Evolutionary conservation across 2,888 invertebrate genomes (phyloP).

Genomic region (Orthonychiurus folsomi): DNA sequence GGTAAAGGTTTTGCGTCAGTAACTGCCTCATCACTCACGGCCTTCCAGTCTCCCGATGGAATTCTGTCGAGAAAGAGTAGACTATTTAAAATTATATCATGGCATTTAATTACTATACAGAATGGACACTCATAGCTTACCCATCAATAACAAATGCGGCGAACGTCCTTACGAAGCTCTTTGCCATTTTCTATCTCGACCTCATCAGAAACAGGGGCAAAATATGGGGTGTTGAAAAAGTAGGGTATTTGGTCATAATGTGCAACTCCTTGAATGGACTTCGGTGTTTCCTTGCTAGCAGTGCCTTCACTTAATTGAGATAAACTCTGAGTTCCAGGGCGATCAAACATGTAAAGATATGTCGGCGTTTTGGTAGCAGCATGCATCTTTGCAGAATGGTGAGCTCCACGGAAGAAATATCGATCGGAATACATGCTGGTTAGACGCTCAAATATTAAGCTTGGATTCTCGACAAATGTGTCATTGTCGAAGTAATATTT

Average conservation of each 20-base stretch:
- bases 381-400: slow-evolving; percentile 28
- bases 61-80: neutral
- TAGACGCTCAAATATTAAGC: slow-evolving; percentile 15
- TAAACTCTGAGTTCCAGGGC: slow-evolving; percentile 21
- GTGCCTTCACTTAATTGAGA: slow-evolving; percentile 30
- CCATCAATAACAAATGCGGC: slow-evolving; percentile 22
- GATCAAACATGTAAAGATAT: slow-evolving; percentile 33
- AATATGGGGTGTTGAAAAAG: slow-evolving; percentile 26
- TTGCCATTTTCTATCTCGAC: slow-evolving; percentile 21
- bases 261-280: slow-evolving; percentile 15
- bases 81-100: neutral
- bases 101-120: too few relatives aligned
- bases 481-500: slow-evolving; percentile 24
- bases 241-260: slow-evolving; percentile 36
- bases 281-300: neutral
- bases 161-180: slow-evolving; percentile 19
- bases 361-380: slow-evolving; percentile 14
- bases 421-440: slow-evolving; percentile 35
- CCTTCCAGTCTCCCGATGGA: slow-evolving; percentile 16
- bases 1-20: slow-evolving; percentile 17
- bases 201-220: slow-evolving; percentile 18
- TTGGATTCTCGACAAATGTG: neutral
- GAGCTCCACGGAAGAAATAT: slow-evolving; percentile 32
- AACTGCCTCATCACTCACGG: slow-evolving; percentile 16
- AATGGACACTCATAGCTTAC: slow-evolving; percentile 14